Evolutionary conservation across 1,140 invertebrate genomes (phyloP).

Genomic region (Sarcophaga bullata): DNA sequence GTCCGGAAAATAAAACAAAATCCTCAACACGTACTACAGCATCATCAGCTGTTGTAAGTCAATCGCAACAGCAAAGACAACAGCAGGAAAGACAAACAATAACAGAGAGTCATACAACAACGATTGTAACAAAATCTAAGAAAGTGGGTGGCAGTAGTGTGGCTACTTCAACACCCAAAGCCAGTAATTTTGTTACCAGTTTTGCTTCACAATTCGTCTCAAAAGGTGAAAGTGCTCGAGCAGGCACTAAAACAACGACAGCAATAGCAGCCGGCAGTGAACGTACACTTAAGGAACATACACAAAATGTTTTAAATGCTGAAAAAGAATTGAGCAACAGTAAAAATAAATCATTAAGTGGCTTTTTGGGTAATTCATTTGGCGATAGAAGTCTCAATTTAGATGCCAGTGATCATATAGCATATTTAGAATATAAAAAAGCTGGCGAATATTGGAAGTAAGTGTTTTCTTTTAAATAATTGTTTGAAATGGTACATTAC

Average conservation of each 20-base stretch:
- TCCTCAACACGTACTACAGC: background rate
- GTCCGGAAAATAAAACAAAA: slow-evolving; percentile 43
- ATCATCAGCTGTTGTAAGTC: slow-evolving; percentile 13
- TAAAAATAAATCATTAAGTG: slow-evolving; percentile 41
- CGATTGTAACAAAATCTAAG: slow-evolving; percentile 50
- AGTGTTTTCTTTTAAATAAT: slow-evolving; percentile 56
- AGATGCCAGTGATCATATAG: slow-evolving; percentile 65
- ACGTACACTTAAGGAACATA: slow-evolving; percentile 27
- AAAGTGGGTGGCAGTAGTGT: slow-evolving; percentile 35
- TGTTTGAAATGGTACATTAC: background rate
- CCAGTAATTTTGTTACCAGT: slow-evolving; percentile 36
- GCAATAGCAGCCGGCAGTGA: background rate
- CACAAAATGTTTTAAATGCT: slow-evolving; percentile 57
- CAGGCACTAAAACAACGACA: background rate
- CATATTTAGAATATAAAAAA: slow-evolving; percentile 71
- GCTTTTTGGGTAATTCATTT: slow-evolving; percentile 39
- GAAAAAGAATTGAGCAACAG: slow-evolving; percentile 51
- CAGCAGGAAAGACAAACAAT: slow-evolving; percentile 40
- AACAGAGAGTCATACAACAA: slow-evolving; percentile 48
- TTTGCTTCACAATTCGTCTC: slow-evolving; percentile 43
- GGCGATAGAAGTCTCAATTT: slow-evolving; percentile 48
- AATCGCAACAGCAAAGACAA: slow-evolving; percentile 34
- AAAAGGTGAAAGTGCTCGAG: slow-evolving; percentile 7
- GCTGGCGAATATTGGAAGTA: slow-evolving; percentile 77
- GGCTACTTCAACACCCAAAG: slow-evolving; percentile 47